Base-by-base conservation (phyloP, 2,888 invertebrate genomes). In the Brachyopa scutellaris region DNA sequence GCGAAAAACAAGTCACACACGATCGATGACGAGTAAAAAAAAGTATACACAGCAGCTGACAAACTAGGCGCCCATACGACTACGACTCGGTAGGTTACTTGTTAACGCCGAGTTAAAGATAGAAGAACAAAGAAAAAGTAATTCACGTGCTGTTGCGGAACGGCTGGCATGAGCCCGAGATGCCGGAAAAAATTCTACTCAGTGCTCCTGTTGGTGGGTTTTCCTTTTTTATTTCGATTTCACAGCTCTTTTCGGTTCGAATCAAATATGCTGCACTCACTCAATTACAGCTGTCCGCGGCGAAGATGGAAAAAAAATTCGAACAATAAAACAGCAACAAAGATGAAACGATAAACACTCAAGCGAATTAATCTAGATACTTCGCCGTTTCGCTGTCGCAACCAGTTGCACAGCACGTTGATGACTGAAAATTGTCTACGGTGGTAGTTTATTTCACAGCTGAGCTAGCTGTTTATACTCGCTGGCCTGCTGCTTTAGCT, bases 401-500 rank as follows among this genome's bases (percentile, higher is more conserved):
- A 64, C 47, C 79, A 74, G 74, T 74, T 80, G 79, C 62, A 69
- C 67, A 51, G 74, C 57, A 36, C 74, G 57, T 74, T 67, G 74
- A 69, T 64, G 74, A 80, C 79, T 80, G 62, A 80, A 69, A 42
- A 19, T 51, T 62, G 67, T 21, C 33, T 17, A 49, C 40, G 36
- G 31, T 31, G 21, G 55, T 36, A 67, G 38, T 67, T 55, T 40
- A 57, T 33, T 79, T 53, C 40, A 59, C 74, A 74, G 74, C 74
- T 79, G 72, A 78, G 53, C 19, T 47, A 29, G 59, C 38, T 61
- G 59, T 61, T 38, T 70, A 31, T 53, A 29, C 21, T 59, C 59
- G 9, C 51, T 69, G 42, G 26, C 17, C 42, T 29, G 13, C 38
- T 8, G 23, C 26, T 55, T 33, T 8, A 45, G 8, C 49, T 76